Evolutionary conservation across 2,888 invertebrate genomes (phyloP).

Genomic region (Dusona sp.): DNA sequence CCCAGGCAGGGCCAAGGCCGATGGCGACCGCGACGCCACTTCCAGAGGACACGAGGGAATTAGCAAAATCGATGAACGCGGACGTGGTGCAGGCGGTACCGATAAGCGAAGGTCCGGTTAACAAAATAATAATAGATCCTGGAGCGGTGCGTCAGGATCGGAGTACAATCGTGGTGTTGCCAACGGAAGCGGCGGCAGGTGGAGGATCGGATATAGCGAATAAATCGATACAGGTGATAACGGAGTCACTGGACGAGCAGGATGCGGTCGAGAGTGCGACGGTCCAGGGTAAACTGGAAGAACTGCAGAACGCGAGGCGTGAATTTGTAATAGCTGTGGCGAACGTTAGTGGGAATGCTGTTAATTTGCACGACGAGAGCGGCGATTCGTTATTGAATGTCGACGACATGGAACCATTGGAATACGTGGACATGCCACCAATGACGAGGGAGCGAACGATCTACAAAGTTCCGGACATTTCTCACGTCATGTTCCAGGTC

Average conservation of each 20-base stretch:
- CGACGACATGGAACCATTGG: slow-evolving; percentile 49
- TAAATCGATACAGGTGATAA: slow-evolving; percentile 76
- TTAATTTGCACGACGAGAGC: slow-evolving; percentile 69
- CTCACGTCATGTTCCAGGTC: slow-evolving; percentile 67
- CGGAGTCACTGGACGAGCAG: slow-evolving; percentile 75
- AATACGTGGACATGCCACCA: slow-evolving; percentile 49
- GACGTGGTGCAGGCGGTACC: slow-evolving; percentile 77
- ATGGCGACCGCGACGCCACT: slow-evolving; percentile 56
- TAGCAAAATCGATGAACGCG: slow-evolving; percentile 77
- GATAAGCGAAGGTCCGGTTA: slow-evolving; percentile 73
- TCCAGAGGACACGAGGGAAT: slow-evolving; percentile 72
- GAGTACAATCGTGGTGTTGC: slow-evolving; percentile 77
- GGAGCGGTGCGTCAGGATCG: slow-evolving; percentile 74
- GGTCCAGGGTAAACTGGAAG: slow-evolving; percentile 75
- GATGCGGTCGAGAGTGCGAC: slow-evolving; percentile 75
- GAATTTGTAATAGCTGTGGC: slow-evolving; percentile 80
- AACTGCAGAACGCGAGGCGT: slow-evolving; percentile 79
- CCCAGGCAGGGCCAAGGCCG: slow-evolving; percentile 36
- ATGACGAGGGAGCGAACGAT: slow-evolving; percentile 41
- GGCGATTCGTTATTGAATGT: slow-evolving; percentile 59
- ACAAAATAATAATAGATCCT: slow-evolving; percentile 78
- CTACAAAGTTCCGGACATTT: slow-evolving; percentile 70
- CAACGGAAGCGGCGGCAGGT: not conserved
- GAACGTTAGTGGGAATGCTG: slow-evolving; percentile 76
- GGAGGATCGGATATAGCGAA: slow-evolving; percentile 66